A percentile compares a stretch with the other conserved stretches of the same genome.
phyloP scores from a whole-genome alignment of 2,888 invertebrate genomes.

The Tupiocoris notatus region DNA sequence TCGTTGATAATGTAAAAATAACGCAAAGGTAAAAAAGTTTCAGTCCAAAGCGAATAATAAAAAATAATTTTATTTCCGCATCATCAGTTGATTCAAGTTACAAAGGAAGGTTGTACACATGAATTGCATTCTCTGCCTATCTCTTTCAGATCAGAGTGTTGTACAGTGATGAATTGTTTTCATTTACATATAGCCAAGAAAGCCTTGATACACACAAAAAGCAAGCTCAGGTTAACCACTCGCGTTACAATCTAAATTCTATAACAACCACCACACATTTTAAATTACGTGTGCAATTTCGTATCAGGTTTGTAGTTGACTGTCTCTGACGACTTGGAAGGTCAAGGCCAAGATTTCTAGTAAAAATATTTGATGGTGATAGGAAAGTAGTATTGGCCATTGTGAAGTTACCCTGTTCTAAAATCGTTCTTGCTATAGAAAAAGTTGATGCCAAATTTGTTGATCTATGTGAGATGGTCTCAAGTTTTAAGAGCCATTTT shows the following conservation, averaged over 20 bases:
- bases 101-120: not conserved
- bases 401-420: too few relatives aligned
- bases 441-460: too few relatives aligned
- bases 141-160: not conserved
- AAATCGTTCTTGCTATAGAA: too few relatives aligned
- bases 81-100: conserved; percentile 22
- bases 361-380: too few relatives aligned
- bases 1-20: too few relatives aligned
- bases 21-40: too few relatives aligned
- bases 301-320: too few relatives aligned
- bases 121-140: not conserved
- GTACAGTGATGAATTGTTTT: not conserved
- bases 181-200: not conserved
- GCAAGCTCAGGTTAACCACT: conserved; percentile 25
- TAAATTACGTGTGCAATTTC: not conserved
- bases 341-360: too few relatives aligned
- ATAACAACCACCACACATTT: not conserved
- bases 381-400: too few relatives aligned
- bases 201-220: conserved; percentile 30
- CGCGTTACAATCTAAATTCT: conserved; percentile 22
- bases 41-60: conserved; percentile 12
- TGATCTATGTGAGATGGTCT: too few relatives aligned
- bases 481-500: too few relatives aligned
- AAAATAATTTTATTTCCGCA: conserved; percentile 32
- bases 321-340: too few relatives aligned